These are phyloP conservation scores for Trissolcus brochymenae DNA, from an alignment of 2,888 invertebrate genomes.

Conservation along the genomic window DNA sequence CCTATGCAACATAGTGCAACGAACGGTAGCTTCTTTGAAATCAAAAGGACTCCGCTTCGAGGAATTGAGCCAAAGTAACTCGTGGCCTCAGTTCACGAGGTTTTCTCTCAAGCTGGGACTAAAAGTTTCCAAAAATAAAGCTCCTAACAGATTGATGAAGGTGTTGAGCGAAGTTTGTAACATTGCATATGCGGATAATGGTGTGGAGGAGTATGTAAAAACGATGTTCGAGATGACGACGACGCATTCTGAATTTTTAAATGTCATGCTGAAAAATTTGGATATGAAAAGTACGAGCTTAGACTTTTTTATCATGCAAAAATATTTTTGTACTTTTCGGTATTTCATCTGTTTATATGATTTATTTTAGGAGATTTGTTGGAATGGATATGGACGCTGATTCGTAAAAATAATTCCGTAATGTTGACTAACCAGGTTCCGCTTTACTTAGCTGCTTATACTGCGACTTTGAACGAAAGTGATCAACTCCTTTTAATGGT, in stretches of 20 bases:
- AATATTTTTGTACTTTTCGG: background rate
- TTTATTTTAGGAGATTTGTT: conserved; percentile 80
- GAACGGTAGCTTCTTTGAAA: conserved; percentile 61
- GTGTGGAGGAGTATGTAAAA: conserved; percentile 77
- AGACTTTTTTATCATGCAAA: background rate
- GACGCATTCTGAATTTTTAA: conserved; percentile 87
- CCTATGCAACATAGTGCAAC: conserved; percentile 61
- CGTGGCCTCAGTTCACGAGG: conserved; percentile 73
- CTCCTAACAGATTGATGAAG: conserved; percentile 78
- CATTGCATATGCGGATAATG: conserved; percentile 78
- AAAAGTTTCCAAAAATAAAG: conserved; percentile 72
- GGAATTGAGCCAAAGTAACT: conserved; percentile 65
- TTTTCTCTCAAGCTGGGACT: conserved; percentile 83
- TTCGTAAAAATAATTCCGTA: conserved; percentile 80
- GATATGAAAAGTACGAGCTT: conserved; percentile 69
- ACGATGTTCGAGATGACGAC: conserved; percentile 85
- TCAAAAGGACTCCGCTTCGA: conserved; percentile 60
- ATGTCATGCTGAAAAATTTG: conserved; percentile 80
- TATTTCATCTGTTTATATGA: conserved; percentile 9
- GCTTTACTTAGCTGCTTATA: conserved; percentile 86
- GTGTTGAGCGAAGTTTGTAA: conserved; percentile 79
- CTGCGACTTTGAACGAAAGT: conserved; percentile 82
- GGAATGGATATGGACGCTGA: conserved; percentile 81
- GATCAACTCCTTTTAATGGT: conserved; percentile 83
- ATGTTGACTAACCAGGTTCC: conserved; percentile 85